Conservation (phyloP, 2,113 vertebrate genomes). For the Pseudolaguvia tuberculata region DNA sequence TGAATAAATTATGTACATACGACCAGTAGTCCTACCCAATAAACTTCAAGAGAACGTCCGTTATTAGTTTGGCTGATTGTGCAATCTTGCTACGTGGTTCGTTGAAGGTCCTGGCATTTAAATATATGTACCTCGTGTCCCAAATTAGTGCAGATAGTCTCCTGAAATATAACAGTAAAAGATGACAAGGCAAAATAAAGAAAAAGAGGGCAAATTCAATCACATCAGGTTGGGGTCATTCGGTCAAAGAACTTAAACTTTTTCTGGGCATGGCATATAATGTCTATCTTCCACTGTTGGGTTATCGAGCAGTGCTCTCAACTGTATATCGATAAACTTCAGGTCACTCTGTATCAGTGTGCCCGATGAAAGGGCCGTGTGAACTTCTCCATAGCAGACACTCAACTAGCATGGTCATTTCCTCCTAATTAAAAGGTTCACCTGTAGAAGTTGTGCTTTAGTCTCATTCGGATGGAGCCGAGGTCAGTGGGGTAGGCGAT, state of each 20-base stretch:
- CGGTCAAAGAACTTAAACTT: too few species aligned
- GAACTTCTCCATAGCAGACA: not conserved
- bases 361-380: too few species aligned
- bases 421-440: constrained; percentile 52
- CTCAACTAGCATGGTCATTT: not conserved
- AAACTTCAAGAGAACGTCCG: constrained; percentile 86
- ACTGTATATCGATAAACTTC: too few species aligned
- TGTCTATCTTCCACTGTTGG: too few species aligned
- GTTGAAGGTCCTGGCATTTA: constrained; percentile 93
- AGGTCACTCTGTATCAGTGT: too few species aligned
- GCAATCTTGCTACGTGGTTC: constrained; percentile 93
- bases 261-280: too few species aligned
- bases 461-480: constrained; percentile 83
- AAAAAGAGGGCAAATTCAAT: too few species aligned
- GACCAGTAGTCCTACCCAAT: constrained; percentile 76
- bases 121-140: constrained; percentile 90
- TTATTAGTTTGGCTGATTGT: constrained; percentile 87
- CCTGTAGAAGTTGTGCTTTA: constrained; percentile 91
- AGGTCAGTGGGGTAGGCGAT: constrained; percentile 94
- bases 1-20: too few species aligned
- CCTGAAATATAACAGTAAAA: constrained; percentile 63
- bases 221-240: too few species aligned
- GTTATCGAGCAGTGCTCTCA: too few species aligned
- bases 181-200: not conserved
- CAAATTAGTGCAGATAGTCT: constrained; percentile 89